These are phyloP conservation scores for Larimichthys polyactis DNA, from an alignment of 2,113 vertebrate species.

Conservation along the genomic window DNA sequence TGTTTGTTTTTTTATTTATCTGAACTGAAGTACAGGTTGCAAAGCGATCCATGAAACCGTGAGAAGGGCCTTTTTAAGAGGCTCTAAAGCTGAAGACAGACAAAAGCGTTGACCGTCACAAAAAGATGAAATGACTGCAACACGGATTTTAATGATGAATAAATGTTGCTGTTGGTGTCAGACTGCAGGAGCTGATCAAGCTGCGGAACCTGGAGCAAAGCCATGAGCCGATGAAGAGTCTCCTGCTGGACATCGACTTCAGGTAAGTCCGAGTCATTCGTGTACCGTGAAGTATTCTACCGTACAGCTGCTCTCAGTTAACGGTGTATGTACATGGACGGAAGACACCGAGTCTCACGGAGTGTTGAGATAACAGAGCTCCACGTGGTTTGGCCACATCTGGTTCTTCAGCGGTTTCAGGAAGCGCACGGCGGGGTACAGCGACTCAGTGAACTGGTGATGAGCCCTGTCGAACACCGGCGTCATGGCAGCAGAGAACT, in stretches of 20 bases:
- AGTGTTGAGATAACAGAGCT: slow-evolving; percentile 65
- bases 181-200: slow-evolving; percentile 94
- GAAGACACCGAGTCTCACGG: slow-evolving; percentile 1
- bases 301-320: neutral
- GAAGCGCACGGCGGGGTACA: slow-evolving; percentile 80
- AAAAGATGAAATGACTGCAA: neutral
- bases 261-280: slow-evolving; percentile 81
- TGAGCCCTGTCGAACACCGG: slow-evolving; percentile 79
- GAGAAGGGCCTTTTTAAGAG: neutral
- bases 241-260: slow-evolving; percentile 96
- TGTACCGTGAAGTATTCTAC: neutral
- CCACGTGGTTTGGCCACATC: slow-evolving; percentile 73
- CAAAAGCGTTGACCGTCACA: neutral
- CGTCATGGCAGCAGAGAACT: slow-evolving; percentile 72
- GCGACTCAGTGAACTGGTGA: slow-evolving; percentile 83
- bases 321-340: neutral
- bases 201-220: slow-evolving; percentile 80
- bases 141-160: neutral
- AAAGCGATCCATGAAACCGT: neutral
- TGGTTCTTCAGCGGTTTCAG: slow-evolving; percentile 66
- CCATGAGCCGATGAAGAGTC: slow-evolving; percentile 84
- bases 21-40: neutral
- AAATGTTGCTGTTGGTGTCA: slow-evolving; percentile 71
- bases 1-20: neutral
- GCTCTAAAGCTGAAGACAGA: too few relatives aligned